Evolutionary conservation across 2,888 invertebrate species (phyloP).

Genomic region (Dysmachus trigonus): DNA sequence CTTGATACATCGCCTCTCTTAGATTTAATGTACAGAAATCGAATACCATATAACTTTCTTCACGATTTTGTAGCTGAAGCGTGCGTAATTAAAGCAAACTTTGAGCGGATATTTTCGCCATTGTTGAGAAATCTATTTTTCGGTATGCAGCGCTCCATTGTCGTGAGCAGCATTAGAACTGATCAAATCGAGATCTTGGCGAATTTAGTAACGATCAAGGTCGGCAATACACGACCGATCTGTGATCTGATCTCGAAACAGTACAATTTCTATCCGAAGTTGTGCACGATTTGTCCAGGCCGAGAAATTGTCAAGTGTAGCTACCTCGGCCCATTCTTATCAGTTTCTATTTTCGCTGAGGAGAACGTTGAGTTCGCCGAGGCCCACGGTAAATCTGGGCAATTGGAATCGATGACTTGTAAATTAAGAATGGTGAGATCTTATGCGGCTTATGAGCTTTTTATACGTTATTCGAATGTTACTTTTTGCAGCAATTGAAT

Average conservation of each 20-base stretch:
- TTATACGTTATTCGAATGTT: constrained; percentile 47
- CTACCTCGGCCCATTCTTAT: constrained; percentile 90
- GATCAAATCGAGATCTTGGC: constrained; percentile 79
- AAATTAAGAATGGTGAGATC: constrained; percentile 7
- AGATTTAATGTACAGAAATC: constrained; percentile 69
- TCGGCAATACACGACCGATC: constrained; percentile 79
- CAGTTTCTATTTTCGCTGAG: constrained; percentile 91
- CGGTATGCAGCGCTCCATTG: constrained; percentile 60
- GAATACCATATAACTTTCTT: constrained; percentile 72
- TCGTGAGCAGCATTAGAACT: constrained; percentile 60
- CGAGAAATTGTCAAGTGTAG: constrained; percentile 86
- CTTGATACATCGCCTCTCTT: constrained; percentile 67
- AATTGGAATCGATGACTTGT: constrained; percentile 55
- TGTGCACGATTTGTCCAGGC: constrained; percentile 80
- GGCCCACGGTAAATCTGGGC: constrained; percentile 66
- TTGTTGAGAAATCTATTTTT: constrained; percentile 61
- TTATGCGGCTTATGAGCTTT: background rate
- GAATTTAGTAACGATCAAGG: constrained; percentile 82
- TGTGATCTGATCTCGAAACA: constrained; percentile 73
- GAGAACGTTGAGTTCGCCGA: constrained; percentile 91
- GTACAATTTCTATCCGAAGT: constrained; percentile 77
- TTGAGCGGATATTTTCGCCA: constrained; percentile 60
- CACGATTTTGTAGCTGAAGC: constrained; percentile 68
- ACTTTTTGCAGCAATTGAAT: constrained; percentile 77
- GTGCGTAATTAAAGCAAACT: constrained; percentile 62